phyloP scores from a whole-genome alignment of 2,113 vertebrate genomes.

The Lophotis ruficrista region DNA sequence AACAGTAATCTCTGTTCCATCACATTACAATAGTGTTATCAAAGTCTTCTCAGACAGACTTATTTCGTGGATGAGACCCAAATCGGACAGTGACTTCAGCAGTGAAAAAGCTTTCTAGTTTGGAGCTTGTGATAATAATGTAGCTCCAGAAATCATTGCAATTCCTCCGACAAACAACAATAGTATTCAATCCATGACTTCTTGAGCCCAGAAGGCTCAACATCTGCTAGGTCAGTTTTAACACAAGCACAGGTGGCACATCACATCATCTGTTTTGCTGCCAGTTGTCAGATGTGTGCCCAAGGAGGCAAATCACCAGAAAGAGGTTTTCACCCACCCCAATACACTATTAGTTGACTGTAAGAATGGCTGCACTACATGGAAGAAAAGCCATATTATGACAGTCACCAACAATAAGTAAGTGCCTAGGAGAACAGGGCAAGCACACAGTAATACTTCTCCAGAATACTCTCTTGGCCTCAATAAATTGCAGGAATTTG shows the following conservation, averaged over 20 bases:
- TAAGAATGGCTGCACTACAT: not conserved
- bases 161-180: not conserved
- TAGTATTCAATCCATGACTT: not conserved
- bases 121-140: not conserved
- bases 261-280: not conserved
- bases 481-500: not conserved
- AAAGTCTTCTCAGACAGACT: not conserved
- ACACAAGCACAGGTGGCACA: not conserved
- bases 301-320: not conserved
- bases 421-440: not conserved
- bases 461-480: not conserved
- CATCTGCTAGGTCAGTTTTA: not conserved
- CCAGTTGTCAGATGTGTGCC: not conserved
- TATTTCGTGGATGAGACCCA: not conserved
- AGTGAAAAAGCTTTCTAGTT: not conserved
- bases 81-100: not conserved
- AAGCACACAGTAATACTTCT: not conserved
- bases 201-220: not conserved
- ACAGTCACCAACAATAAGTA: not conserved
- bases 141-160: not conserved
- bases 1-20: not conserved
- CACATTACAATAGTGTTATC: not conserved
- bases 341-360: not conserved
- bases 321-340: not conserved
- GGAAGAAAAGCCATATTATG: not conserved